A percentile compares a stretch with the other conserved stretches of the same genome.
Conservation (phyloP, 2,888 invertebrate genomes). For the Diaprepes abbreviatus region DNA sequence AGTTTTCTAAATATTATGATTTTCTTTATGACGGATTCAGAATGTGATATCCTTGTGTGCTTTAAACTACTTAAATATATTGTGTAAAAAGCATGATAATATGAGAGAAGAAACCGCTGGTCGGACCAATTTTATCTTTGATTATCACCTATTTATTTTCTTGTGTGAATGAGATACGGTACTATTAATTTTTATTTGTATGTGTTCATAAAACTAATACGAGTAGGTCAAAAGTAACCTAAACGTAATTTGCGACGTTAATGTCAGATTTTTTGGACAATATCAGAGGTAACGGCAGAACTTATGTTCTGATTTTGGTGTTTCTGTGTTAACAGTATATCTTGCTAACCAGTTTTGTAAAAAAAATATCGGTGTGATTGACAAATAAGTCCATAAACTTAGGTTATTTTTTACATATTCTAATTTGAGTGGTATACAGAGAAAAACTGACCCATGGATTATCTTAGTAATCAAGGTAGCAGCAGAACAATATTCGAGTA, state of each 20-base stretch:
- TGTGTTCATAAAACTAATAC: not conserved
- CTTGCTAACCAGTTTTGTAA: too few species aligned
- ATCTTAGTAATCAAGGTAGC: not conserved
- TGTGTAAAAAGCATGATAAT: conserved; percentile 35
- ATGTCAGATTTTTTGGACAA: too few species aligned
- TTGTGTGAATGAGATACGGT: conserved; percentile 14
- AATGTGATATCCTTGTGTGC: conserved; percentile 18
- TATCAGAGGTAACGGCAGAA: too few species aligned
- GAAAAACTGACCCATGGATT: not conserved
- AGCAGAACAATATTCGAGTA: not conserved
- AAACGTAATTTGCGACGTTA: too few species aligned
- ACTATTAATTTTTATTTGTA: conserved; percentile 11
- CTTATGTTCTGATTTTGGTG: too few species aligned
- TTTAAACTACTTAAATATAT: conserved; percentile 23
- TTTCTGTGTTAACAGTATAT: too few species aligned
- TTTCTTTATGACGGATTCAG: conserved; percentile 18
- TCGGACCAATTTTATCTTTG: conserved; percentile 41
- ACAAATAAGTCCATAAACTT: too few species aligned
- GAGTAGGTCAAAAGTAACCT: not conserved
- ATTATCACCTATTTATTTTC: conserved; percentile 22
- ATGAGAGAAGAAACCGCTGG: conserved; percentile 42
- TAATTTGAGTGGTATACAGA: conserved; percentile 14
- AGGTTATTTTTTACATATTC: conserved; percentile 8
- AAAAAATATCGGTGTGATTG: too few species aligned
- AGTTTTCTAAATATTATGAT: not conserved